Conservation (phyloP, 2,797 vertebrate species). For the Coluber constrictor region DNA sequence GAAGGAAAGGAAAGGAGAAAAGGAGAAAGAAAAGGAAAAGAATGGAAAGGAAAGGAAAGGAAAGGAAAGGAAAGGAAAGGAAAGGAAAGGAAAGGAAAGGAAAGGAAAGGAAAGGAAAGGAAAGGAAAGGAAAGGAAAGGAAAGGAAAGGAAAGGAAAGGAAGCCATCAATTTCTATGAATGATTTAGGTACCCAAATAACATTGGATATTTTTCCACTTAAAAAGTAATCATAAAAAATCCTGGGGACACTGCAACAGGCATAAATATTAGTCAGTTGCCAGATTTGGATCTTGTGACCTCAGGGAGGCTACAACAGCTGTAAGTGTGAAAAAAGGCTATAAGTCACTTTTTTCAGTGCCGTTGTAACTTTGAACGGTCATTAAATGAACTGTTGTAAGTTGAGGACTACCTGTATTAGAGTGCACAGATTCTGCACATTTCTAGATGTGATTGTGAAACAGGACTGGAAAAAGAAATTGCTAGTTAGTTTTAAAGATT, state of each 20-base stretch:
- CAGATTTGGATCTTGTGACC: not conserved
- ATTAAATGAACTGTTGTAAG: not conserved
- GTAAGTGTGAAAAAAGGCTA: not conserved
- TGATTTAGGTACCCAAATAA: constrained; percentile 1
- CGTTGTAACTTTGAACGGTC: not conserved
- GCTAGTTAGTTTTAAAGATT: not conserved
- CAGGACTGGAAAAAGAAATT: not conserved
- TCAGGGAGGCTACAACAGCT: not conserved
- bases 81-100: not conserved
- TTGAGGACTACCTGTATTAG: not conserved
- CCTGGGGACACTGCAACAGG: too few species aligned
- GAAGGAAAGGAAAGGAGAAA: not conserved
- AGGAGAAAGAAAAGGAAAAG: too few species aligned
- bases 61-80: constrained; percentile 13
- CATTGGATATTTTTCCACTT: not conserved
- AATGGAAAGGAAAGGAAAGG: too few species aligned
- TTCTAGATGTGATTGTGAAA: not conserved
- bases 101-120: not conserved
- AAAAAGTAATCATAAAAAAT: not conserved
- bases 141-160: not conserved
- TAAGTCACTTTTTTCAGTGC: not conserved
- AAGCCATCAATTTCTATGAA: not conserved
- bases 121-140: not conserved
- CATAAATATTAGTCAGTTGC: too few species aligned
- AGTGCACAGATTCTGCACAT: not conserved